Evolutionary conservation across 1,140 invertebrate species (phyloP), one percentile per base, ranked within the genome.

Genomic region (Contarinia nasturtii): DNA sequence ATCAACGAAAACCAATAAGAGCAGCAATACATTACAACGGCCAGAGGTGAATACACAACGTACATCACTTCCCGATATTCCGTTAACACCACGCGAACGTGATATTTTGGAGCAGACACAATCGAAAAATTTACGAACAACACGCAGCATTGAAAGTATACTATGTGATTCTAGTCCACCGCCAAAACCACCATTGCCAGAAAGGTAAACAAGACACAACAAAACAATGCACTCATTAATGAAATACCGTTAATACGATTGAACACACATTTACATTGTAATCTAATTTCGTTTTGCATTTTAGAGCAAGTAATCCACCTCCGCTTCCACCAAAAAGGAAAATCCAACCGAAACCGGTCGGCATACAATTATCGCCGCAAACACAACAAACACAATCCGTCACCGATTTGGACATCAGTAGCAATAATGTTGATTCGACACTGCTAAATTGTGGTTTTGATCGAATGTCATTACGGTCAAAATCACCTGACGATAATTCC

Each of bases 161-260:
- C 51, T 69, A 49, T 53, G 71, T 49, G 73, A 77, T 63, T 68
- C 70, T 52, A 73, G 71, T 64, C 67, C 61, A 47, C 87, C 87
- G 45, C 87, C 87, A 2, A 92, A 92, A 67, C 88, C 88, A 40
- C 86, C 87, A 40, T 65, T 86, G 51, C 82, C 83, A 44, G 72
- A 75, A 54, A 68, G 74, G 74, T 75, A 64, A 57, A 51, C 59
- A 52, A 10, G 27, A 27, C n/a, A n/a, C n/a, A n/a, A n/a, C n/a
- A n/a, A n/a, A 27, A 27, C 27, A 27, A 27, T 5, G 27, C 3
- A 27, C 40, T 53, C 17, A 50, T 27, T 44, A 21, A 27, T 10
- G 27, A 27, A 10, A 3, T 27, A 27, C 27, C 27, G 27, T 27
- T 27, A 27, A 27, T 27, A 10, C 27, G 3, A 3, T 27, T 27